A percentile compares a stretch with the other conserved stretches of the same genome.
phyloP scores from a whole-genome alignment of 2,797 vertebrate species.

The Scolopax bukidnonensis region DNA sequence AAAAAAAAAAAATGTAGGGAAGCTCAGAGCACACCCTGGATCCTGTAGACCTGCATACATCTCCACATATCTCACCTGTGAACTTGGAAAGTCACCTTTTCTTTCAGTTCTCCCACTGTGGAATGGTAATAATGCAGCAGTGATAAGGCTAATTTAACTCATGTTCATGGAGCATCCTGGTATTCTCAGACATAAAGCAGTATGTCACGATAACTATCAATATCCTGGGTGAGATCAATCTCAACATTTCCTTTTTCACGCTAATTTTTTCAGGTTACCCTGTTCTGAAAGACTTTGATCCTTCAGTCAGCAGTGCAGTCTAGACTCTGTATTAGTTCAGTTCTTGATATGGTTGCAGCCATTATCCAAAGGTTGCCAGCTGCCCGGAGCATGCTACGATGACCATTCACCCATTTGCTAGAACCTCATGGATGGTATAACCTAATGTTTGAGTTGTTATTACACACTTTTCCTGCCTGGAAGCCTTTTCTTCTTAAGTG shows the following conservation, averaged over 20 bases:
- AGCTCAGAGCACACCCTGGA: neutral
- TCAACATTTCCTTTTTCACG: neutral
- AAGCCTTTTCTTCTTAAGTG: neutral
- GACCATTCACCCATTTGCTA: neutral
- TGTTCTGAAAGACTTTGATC: neutral
- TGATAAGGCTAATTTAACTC: neutral
- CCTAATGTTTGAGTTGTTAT: accelerated
- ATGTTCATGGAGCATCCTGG: neutral
- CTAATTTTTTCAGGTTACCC: neutral
- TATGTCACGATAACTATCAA: neutral
- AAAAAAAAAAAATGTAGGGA: no score
- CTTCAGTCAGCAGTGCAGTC: neutral
- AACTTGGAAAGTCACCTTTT: neutral
- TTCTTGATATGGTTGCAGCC: neutral
- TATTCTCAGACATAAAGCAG: neutral
- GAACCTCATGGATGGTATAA: neutral
- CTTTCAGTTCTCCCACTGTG: neutral
- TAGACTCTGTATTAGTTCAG: neutral
- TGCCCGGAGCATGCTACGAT: neutral
- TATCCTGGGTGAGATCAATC: neutral
- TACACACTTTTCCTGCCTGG: neutral
- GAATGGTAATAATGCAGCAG: neutral
- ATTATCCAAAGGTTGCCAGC: neutral
- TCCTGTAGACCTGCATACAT: neutral
- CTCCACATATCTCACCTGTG: neutral